Base-by-base conservation (phyloP, 2,888 invertebrate species). In the Seira ritae region DNA sequence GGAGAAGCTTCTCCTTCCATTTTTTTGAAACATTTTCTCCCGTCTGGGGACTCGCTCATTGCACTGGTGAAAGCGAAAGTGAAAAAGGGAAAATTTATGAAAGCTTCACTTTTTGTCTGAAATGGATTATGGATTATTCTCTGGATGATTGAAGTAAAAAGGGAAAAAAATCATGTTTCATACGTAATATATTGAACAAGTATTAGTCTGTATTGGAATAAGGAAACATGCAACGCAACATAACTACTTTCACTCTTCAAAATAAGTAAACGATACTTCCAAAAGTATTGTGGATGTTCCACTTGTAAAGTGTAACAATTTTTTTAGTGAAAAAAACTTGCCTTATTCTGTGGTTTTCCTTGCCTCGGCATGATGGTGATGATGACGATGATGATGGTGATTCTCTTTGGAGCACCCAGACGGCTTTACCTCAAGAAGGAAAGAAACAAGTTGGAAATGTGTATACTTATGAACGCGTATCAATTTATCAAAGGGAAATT, bases 101-200 rank as follows among this genome's bases (percentile, higher is more conserved):
- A 22, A 62, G 62, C 22, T 62, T 62, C 20, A 22, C 2, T 15
- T 62, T 62, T 50, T 50, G 1, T 2, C 19, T 20, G 62, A 62
- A 62, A 62, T 62, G 62, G 22, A 62, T 62, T 62, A 62, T 20
- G 46, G 37, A 69, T 46, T 42, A 69, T 69, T 23, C 20, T 22
- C 3, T 46, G 69, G 42, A 42, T 42, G 50, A 24, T 69, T 31
- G 20, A 42, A 42, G 50, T 19, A 42, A 69, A 6, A 69, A 37
- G 50, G 17, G 69, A 42, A 69, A 19, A 69, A 69, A 62, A 62
- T 8, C 3, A 42, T 42, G 42, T 12, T 12, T 12, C 4, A 42
- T 15, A 12, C 50, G 12, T 50, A 15, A n/a, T n/a, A 50, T 50
- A n/a, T 50, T n/a, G 31, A 31, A n/a, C 3, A 50, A 50, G 12